Conservation (phyloP, 2,113 vertebrate genomes). For the Paracanthobrama guichenoti region DNA sequence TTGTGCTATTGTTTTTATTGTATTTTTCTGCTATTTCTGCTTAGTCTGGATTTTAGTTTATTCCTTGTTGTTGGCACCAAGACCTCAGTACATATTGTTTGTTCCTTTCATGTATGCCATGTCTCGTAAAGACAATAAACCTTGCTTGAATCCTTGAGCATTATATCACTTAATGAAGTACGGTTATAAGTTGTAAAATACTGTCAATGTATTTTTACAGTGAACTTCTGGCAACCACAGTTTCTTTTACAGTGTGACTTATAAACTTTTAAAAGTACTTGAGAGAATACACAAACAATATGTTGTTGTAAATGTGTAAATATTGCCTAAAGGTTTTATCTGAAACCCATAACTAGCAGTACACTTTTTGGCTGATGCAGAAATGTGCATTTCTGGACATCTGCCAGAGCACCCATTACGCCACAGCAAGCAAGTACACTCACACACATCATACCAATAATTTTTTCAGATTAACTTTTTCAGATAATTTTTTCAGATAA, state of each 20-base stretch:
- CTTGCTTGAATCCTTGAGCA: too few species aligned
- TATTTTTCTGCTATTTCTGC: too few species aligned
- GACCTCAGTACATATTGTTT: too few species aligned
- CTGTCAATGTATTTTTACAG: background rate
- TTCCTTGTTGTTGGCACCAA: too few species aligned
- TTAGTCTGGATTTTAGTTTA: too few species aligned
- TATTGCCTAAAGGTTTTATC: background rate
- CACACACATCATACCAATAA: background rate
- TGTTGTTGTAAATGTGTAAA: background rate
- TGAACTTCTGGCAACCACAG: background rate
- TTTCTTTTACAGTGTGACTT: background rate
- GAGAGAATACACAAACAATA: background rate
- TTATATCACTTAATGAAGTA: background rate
- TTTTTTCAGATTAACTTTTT: too few species aligned
- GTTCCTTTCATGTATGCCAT: too few species aligned
- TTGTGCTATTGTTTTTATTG: too few species aligned
- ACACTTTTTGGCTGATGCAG: background rate
- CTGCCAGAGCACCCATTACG: background rate
- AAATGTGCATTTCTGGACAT: background rate
- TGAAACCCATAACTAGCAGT: background rate
- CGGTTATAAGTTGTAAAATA: background rate
- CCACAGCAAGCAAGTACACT: background rate
- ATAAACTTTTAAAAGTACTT: background rate
- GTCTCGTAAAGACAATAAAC: too few species aligned
- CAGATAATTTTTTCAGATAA: background rate